Evolutionary conservation across 2,113 vertebrate genomes (phyloP).

Genomic region (Alectura lathami): DNA sequence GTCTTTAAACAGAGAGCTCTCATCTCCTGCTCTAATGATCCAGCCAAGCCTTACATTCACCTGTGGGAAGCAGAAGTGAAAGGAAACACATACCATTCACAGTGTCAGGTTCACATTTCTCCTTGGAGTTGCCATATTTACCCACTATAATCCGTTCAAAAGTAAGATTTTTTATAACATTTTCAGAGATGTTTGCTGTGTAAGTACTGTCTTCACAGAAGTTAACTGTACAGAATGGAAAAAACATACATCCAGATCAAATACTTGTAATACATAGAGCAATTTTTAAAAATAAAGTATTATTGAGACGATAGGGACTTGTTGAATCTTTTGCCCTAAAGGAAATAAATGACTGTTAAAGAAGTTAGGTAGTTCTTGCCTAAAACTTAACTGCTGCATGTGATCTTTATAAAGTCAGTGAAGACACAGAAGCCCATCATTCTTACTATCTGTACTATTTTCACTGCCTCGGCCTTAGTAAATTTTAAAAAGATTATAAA

Average conservation of each 20-base stretch:
- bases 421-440: background rate
- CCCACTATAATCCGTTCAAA: constrained; percentile 51
- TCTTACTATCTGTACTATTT: background rate
- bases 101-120: constrained; percentile 13
- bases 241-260: background rate
- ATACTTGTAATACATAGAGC: background rate
- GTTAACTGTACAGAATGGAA: constrained; percentile 49
- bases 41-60: background rate
- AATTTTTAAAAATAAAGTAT: background rate
- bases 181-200: background rate
- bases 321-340: background rate
- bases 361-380: background rate
- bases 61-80: background rate
- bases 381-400: background rate
- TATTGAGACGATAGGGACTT: background rate
- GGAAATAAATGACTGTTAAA: background rate
- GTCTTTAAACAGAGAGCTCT: background rate
- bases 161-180: background rate
- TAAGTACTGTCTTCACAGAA: constrained; percentile 53
- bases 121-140: constrained; percentile 39
- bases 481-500: background rate
- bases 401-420: background rate
- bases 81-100: constrained; percentile 38
- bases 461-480: background rate
- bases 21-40: background rate